Base-by-base conservation (phyloP, 2,888 invertebrate genomes). In the Miltochrista miniata region DNA sequence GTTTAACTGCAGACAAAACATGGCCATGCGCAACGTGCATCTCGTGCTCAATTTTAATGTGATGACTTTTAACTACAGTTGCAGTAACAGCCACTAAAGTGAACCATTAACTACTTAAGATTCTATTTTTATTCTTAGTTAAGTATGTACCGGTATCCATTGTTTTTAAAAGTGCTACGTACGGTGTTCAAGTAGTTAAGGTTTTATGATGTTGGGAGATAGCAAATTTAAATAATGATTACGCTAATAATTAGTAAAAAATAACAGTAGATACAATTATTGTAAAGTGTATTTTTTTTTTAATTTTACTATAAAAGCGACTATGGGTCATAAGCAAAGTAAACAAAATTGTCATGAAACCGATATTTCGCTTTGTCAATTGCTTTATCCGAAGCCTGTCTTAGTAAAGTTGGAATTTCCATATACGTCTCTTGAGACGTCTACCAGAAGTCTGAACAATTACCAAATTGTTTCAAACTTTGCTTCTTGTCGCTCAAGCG, bases 11-110 rank as follows among this genome's bases (percentile, higher is more conserved):
- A 70, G 65, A 76, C 73, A 76, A 73, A 77, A 77, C 76, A 75
- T 68, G 72, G 64, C 68, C 78, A 78, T 77, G 74, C 72, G 78
- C 78, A 24, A 24, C 5, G 18, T 24, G 18, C 18, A 79, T 72
- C 77, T 78, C 70, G 62, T 76, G 76, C 83, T 81, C 81, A 82
- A 86, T 87, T 89, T 88, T 83, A 87, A 90, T 88, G 85, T 85
- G 85, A 87, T 87, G 83, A 85, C 83, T 87, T 85, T 81, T 82
- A 81, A 79, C 70, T 76, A 72, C 70, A 75, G 81, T 76, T 76
- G 79, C 81, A 79, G 80, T 87, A 86, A 87, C 88, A 87, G 85
- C 81, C 82, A 76, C 81, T 86, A 83, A 76, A 80, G 72, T 78
- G 79, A 79, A 81, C 78, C 76, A 72, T 64, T 67, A 64, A 64